Evolutionary conservation across 2,113 vertebrate genomes (phyloP).

Genomic region (Orthonyx spaldingii): DNA sequence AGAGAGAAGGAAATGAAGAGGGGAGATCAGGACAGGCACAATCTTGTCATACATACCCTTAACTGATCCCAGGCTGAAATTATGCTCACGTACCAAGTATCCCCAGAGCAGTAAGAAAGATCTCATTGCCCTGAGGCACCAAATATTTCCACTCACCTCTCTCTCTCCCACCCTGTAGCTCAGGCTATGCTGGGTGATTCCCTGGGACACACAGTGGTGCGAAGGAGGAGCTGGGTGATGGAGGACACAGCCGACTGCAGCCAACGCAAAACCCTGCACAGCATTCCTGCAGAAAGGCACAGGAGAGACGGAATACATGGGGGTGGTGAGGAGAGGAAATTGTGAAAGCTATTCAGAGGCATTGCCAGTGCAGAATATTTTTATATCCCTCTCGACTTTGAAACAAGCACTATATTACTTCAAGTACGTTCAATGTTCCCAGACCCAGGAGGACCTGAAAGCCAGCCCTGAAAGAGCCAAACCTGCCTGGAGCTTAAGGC

Average conservation of each 20-base stretch:
- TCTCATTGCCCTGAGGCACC: background rate
- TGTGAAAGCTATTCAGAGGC: conserved; percentile 32
- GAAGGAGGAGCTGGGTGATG: background rate
- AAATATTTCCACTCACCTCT: background rate
- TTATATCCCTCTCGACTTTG: background rate
- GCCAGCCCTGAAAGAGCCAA: background rate
- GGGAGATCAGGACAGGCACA: background rate
- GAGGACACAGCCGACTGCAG: background rate
- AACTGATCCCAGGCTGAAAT: background rate
- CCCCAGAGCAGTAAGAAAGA: background rate
- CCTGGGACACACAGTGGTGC: background rate
- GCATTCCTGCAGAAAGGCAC: background rate
- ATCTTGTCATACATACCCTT: background rate
- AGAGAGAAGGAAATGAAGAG: background rate
- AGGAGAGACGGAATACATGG: background rate
- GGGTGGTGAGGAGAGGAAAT: conserved; percentile 11
- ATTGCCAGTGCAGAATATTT: background rate
- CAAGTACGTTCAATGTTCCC: background rate
- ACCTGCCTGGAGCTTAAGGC: background rate
- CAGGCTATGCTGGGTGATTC: background rate
- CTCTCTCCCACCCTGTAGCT: background rate
- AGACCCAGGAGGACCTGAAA: background rate
- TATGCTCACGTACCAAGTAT: fast-evolving
- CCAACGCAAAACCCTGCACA: background rate
- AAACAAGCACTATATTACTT: background rate